Evolutionary conservation across 2,113 vertebrate genomes (phyloP).

Genomic region (Emydocephalus ijimae): DNA sequence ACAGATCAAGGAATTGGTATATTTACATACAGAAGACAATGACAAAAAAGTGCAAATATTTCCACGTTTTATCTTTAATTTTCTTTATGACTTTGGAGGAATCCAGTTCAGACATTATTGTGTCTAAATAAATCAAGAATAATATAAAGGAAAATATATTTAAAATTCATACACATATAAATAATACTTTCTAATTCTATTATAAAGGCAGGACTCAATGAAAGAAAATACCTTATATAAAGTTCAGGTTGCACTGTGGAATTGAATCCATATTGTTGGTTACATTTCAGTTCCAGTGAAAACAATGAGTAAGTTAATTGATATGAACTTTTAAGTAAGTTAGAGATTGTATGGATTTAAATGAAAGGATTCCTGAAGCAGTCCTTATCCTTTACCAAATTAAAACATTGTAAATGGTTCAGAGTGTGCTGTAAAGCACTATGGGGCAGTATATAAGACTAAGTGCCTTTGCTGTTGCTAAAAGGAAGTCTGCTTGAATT

Average conservation of each 20-base stretch:
- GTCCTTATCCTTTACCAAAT: not conserved
- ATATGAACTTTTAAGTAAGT: not conserved
- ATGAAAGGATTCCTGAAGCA: not conserved
- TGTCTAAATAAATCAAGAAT: not conserved
- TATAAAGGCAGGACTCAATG: accelerated
- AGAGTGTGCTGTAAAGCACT: too few species aligned
- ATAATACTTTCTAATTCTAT: not conserved
- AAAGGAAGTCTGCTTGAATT: not conserved
- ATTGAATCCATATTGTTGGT: not conserved
- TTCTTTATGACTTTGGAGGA: not conserved
- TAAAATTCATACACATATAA: not conserved
- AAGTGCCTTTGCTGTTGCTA: not conserved
- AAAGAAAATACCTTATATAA: not conserved
- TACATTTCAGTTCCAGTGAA: not conserved
- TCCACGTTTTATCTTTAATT: not conserved
- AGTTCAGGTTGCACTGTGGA: not conserved
- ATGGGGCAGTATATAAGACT: not conserved
- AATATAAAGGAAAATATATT: not conserved
- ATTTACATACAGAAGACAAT: accelerated
- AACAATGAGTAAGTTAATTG: not conserved
- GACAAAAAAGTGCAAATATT: not conserved
- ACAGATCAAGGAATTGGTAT: not conserved
- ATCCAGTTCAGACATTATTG: conserved; percentile 3
- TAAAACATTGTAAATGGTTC: not conserved
- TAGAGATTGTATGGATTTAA: not conserved